These are phyloP conservation scores for Aphelinus certus DNA, from an alignment of 1,140 invertebrate species.

Conservation along the genomic window DNA sequence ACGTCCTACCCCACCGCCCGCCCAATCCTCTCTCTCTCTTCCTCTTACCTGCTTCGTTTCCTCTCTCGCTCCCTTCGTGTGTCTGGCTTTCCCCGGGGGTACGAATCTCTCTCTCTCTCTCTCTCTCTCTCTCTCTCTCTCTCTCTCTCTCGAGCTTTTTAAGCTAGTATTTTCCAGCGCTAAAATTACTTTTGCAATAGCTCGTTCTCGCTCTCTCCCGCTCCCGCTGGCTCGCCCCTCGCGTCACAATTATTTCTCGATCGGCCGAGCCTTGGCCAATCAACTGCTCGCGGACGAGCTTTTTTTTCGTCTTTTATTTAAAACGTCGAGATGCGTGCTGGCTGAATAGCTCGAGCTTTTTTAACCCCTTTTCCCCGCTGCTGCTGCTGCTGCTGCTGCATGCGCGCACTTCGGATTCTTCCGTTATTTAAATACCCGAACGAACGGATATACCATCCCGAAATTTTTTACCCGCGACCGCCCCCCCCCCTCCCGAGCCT, in stretches of 20 bases:
- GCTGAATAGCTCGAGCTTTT: constrained; percentile 14
- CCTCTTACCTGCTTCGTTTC: constrained; percentile 22
- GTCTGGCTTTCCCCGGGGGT: constrained; percentile 38
- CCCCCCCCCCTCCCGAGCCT: too few relatives aligned
- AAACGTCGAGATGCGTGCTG: constrained; percentile 21
- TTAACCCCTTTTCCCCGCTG: background rate
- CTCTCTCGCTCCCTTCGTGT: constrained; percentile 28
- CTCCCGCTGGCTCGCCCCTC: background rate
- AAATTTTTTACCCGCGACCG: too few relatives aligned
- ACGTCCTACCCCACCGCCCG: constrained; percentile 10
- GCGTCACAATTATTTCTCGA: constrained; percentile 42
- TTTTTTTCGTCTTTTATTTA: constrained; percentile 32
- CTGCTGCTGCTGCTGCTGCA: too few relatives aligned
- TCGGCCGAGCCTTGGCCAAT: constrained; percentile 34
- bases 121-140: constrained; percentile 24
- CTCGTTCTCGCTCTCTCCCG: background rate
- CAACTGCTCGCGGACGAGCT: constrained; percentile 14
- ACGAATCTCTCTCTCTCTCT: constrained; percentile 12
- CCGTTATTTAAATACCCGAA: too few relatives aligned
- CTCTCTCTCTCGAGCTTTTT: constrained; percentile 36
- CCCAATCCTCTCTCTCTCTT: constrained; percentile 4
- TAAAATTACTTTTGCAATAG: constrained; percentile 44
- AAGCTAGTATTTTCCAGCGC: constrained; percentile 40
- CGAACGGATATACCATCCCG: too few relatives aligned
- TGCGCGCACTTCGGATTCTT: too few relatives aligned